Evolutionary conservation across 2,113 vertebrate genomes (phyloP).

Genomic region (Nesoenas mayeri): DNA sequence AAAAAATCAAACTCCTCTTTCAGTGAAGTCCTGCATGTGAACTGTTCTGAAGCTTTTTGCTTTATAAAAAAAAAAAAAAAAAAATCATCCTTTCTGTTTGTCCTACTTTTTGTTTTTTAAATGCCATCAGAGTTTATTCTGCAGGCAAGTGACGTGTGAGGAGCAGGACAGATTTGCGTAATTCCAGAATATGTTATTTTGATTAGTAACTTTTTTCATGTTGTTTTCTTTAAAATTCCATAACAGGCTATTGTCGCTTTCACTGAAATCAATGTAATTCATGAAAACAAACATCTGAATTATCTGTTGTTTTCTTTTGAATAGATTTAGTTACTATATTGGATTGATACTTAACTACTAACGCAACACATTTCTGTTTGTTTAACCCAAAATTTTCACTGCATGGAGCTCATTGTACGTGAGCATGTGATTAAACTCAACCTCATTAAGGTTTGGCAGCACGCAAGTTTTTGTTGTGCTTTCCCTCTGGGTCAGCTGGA

Average conservation of each 20-base stretch:
- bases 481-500: conserved; percentile 2
- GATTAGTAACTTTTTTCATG: background rate
- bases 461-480: background rate
- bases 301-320: background rate
- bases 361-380: background rate
- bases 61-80: background rate
- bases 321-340: background rate
- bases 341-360: background rate
- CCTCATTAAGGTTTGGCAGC: background rate
- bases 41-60: background rate
- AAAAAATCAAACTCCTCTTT: background rate
- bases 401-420: background rate
- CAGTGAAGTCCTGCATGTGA: background rate
- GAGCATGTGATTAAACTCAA: background rate
- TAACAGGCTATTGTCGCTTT: background rate
- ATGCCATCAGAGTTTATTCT: background rate
- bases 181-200: background rate
- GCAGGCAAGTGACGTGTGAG: background rate
- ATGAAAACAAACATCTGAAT: background rate
- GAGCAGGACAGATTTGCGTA: background rate
- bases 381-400: background rate
- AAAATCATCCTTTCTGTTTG: background rate
- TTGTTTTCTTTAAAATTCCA: background rate
- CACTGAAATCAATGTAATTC: background rate
- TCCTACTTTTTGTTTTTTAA: background rate